A percentile compares a stretch with the other conserved stretches of the same genome.
These are phyloP conservation scores for human (Homo sapiens) DNA, from an alignment of 2,113 vertebrate species.

Conservation along the genomic window GRCh38 chr2:8836001-8836500, in stretches of 20 bases:
- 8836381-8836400: neutral
- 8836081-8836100: conserved; percentile 31
- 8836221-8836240: neutral
- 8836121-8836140: neutral
- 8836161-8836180: neutral
- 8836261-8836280: too few species aligned
- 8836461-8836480: neutral
- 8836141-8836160: neutral
- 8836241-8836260: neutral
- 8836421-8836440: neutral
- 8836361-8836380: neutral
- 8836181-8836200: neutral
- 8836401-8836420: neutral
- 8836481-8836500: neutral
- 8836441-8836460: neutral
- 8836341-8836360: neutral
- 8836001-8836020: neutral
- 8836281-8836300: neutral
- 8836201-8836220: neutral
- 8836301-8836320: neutral
- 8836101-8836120: neutral
- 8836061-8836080: neutral
- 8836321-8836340: neutral
- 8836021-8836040: neutral
- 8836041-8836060: neutral